Evolutionary conservation across 1,140 invertebrate genomes (phyloP), one percentile per base, ranked within the genome.

Genomic region (Neocloeon triangulifer): DNA sequence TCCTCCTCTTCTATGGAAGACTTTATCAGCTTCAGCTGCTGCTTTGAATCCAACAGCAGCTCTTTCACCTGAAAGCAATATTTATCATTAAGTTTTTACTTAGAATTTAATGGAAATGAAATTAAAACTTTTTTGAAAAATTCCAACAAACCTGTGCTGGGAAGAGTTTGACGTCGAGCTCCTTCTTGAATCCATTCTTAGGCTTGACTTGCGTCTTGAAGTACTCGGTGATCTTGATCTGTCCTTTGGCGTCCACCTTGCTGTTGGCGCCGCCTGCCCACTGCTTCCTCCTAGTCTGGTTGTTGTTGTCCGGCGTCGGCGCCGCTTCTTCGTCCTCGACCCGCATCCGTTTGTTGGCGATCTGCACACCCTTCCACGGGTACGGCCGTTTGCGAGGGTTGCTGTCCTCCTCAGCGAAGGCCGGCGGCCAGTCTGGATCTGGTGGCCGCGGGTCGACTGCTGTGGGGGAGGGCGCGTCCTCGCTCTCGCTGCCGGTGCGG

Each of bases 151-250:
- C 22, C 8, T 23, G 8, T 8, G 22, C 22, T 23, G 8, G n/a
- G n/a, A n/a, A n/a, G n/a, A n/a, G n/a, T n/a, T n/a, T n/a, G n/a
- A n/a, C n/a, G n/a, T n/a, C n/a, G n/a, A 35, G 26, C 13, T 31
- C 29, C 17, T 32, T 36, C 22, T 36, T 36, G 10, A 22, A n/a
- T 9, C 29, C 28, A n/a, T 32, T 36, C 22, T 38, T 62, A 7
- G 70, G 61, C 49, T 79, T 79, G 49, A 73, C 70, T 47, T 79
- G 73, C 3, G 71, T 64, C 42, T 74, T 79, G 42, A 78, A 81
- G 46, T 74, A 81, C 42, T 78, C 73, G 2, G 76, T 81, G 42
- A 81, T 81, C 42, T 73, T 71, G 4, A 62, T 65, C 42, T 67
- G 62, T 25, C 49, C 40, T 10, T 9, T 32, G 16, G 22, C 12